Percentiles rank a stretch among this genome's conserved stretches.
phyloP scores from a whole-genome alignment of 2,888 invertebrate species.

The Drosophila longiperda region DNA sequence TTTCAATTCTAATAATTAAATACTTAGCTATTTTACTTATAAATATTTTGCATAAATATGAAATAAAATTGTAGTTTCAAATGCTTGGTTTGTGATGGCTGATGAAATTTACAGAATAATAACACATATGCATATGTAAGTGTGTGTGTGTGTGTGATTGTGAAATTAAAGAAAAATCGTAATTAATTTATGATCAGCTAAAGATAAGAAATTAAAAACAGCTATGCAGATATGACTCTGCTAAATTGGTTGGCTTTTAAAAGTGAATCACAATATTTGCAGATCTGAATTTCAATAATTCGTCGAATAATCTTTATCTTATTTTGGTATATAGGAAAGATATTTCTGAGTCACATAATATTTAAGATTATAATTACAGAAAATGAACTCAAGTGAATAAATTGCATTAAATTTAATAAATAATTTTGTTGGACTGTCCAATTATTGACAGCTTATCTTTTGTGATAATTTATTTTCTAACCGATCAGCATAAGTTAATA shows the following conservation, averaged over 20 bases:
- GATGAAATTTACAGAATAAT: constrained; percentile 36
- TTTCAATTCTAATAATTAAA: not conserved
- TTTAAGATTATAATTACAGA: too few relatives aligned
- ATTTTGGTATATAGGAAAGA: constrained; percentile 2
- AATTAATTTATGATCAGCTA: constrained; percentile 31
- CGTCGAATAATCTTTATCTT: constrained; percentile 19
- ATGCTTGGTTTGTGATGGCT: constrained; percentile 16
- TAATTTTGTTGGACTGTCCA: not conserved
- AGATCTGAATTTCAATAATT: constrained; percentile 7
- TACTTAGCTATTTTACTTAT: constrained; percentile 1
- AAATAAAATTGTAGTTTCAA: constrained; percentile 11
- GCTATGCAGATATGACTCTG: not conserved
- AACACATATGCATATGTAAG: not conserved
- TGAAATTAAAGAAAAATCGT: constrained; percentile 36
- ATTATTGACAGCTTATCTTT: not conserved
- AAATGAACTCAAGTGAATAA: not conserved
- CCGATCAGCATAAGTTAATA: not conserved
- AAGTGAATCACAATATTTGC: constrained; percentile 27
- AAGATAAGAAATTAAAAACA: constrained; percentile 29
- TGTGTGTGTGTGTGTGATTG: constrained; percentile 18
- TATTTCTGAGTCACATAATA: not conserved
- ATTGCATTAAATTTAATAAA: not conserved
- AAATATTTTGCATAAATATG: constrained; percentile 10
- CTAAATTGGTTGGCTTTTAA: not conserved
- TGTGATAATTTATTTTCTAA: not conserved